Evolutionary conservation across 1,140 invertebrate genomes (phyloP), one percentile per base, ranked within the genome.

Genomic region (Octopus bimaculoides): DNA sequence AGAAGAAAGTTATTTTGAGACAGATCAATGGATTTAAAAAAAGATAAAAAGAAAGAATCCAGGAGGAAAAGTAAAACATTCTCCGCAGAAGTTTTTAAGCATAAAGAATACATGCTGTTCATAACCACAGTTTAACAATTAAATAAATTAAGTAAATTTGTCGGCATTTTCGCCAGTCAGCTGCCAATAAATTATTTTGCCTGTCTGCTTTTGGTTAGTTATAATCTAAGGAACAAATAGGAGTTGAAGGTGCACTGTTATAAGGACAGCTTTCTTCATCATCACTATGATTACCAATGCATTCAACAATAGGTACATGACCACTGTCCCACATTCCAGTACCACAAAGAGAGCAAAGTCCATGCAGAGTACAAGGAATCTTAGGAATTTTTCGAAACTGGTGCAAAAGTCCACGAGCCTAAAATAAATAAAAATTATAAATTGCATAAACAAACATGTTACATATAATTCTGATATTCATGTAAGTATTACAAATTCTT

Each of bases 291-390:
- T 87, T 86, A 10, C 87, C 88, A 53, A 85, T 83, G 82, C 89
- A 90, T 66, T 89, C 84, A n/a, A 92, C 88, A 4, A 88, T 86
- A 5, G 91, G 91, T 7, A 90, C 89, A 88, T 97, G 96, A 7
- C 94, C 94, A 79, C 95, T 96, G 89, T 97, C 96, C 96, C 96
- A 97, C 91, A 97, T 97, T 5, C 96, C 96, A 6, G 95, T 95
- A 4, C 95, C 95, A 87, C 95, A 96, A 61, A 95, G 92, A 82
- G 95, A 94, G 88, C 96, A 97, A 77, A 98, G 91, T 10, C 94
- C 94, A 14, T 94, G 94, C 52, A 98, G 88, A 0, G 95, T 96
- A 86, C 97, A 98, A 0, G 97, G 97, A 79, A 98, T 94, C 82
- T 94, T 92, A 12, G 94, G 92, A 79, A 96, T 90, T 86, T 95